Evolutionary conservation across 1,140 invertebrate species (phyloP), one percentile per base, ranked within the genome.

Genomic region (Eubasilissa regina): DNA sequence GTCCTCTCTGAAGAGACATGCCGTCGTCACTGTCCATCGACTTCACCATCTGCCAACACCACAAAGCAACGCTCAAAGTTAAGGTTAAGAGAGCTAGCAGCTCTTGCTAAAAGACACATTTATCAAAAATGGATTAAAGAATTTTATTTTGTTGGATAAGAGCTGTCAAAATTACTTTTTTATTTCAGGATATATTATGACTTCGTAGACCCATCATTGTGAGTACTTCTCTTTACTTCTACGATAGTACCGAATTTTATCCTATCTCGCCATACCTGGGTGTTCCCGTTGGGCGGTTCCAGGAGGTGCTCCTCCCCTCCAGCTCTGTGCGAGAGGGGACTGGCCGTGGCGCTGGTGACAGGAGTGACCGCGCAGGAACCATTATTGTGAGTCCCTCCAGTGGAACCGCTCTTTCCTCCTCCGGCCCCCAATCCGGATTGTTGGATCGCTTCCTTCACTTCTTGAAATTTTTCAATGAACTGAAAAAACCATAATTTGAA

Each of bases 391-490:
- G 93, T 92, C 4, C 93, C 92, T 66, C 90, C 92, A 80, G 91
- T 91, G 35, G 92, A 92, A 84, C 92, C 92, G 84, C 93, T 92
- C 7, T 93, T 92, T 93, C 92, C 7, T 9, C 66, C 77, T 85
- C 85, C 79, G 4, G 21, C 19, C 3, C 70, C 70, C 70, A 56
- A 19, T 12, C 51, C 53, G 6, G 70, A 80, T 19, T 87, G 87
- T 44, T 88, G 87, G n/a, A 89, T 89, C 35, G 96, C 95, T 89
- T 99, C 97, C 88, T 99, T 99, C 15, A 99, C 96, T 89, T 99
- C 97, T 91, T 98, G 97, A 88, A 99, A 99, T 87, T 99, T 99
- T 87, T 99, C 97, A 84, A 99, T 98, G 89, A 99, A 99, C 97
- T 97, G 89, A 1, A 86, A 87, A 66, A 83, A 81, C 75, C 3